Conservation (phyloP, 2,888 invertebrate genomes). For the Morpho helenor region DNA sequence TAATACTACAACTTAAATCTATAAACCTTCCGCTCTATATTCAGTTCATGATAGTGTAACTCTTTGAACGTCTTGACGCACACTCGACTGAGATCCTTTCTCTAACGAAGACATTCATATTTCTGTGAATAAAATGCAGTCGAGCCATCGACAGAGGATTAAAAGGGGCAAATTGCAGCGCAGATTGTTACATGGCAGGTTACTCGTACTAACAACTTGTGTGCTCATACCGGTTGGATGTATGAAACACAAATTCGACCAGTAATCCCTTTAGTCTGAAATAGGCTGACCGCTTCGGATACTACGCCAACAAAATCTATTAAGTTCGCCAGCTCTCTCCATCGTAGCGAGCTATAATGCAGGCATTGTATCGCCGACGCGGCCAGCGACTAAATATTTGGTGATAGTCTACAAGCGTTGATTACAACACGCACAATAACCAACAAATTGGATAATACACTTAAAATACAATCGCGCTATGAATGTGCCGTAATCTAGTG, state of each 20-base stretch:
- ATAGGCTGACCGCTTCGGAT: conserved; percentile 61
- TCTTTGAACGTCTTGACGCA: conserved; percentile 20
- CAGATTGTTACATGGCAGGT: conserved; percentile 18
- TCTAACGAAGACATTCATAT: conserved; percentile 46
- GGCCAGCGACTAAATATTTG: conserved; percentile 57
- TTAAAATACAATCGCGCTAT: conserved; percentile 81
- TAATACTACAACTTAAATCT: conserved; percentile 17
- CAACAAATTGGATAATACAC: conserved; percentile 83
- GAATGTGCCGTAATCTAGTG: conserved; percentile 75
- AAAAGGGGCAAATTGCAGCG: conserved; percentile 18
- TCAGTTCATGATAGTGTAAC: conserved; percentile 21
- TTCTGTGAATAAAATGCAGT: conserved; percentile 14
- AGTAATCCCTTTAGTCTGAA: conserved; percentile 70
- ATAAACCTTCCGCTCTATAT: conserved; percentile 18
- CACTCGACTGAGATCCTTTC: conserved; percentile 25
- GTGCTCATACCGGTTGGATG: conserved; percentile 47
- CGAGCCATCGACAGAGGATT: conserved; percentile 18
- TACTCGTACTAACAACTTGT: conserved; percentile 36
- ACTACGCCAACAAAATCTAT: conserved; percentile 71
- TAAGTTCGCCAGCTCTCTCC: conserved; percentile 69
- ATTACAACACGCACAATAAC: conserved; percentile 79
- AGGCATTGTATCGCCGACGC: conserved; percentile 52
- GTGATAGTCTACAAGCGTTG: conserved; percentile 60
- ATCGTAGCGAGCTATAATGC: conserved; percentile 64
- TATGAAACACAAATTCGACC: conserved; percentile 60